Evolutionary conservation across 2,888 invertebrate species (phyloP).

Genomic region (Penaeus monodon): DNA sequence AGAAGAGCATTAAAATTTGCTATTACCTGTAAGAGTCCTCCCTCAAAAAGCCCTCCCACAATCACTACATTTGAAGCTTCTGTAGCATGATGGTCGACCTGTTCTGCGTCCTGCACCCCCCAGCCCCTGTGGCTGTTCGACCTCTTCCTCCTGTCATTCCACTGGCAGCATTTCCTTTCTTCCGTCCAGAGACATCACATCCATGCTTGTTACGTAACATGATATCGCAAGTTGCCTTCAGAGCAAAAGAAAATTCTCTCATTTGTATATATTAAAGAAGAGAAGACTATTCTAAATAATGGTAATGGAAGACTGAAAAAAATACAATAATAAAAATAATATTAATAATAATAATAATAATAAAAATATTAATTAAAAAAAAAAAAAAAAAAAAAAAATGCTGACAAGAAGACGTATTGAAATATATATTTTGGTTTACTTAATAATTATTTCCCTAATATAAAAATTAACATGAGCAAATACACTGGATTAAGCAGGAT

Average conservation of each 20-base stretch:
- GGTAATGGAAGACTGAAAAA: neutral
- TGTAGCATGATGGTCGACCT: slow-evolving; percentile 39
- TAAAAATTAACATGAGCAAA: no score
- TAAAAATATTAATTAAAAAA: no score
- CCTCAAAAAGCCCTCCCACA: slow-evolving; percentile 59
- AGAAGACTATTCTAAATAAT: neutral
- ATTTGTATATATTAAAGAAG: neutral
- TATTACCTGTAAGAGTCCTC: slow-evolving; percentile 58
- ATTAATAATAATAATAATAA: no score
- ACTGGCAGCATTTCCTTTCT: slow-evolving; percentile 11
- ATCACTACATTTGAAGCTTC: slow-evolving; percentile 52
- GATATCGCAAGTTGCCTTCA: slow-evolving; percentile 49
- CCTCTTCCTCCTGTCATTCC: neutral
- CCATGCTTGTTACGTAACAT: slow-evolving; percentile 58
- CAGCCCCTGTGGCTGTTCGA: slow-evolving; percentile 1
- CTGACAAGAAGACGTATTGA: no score
- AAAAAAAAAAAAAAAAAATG: no score
- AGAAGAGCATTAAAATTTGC: no score
- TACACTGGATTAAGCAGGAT: no score
- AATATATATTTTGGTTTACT: no score
- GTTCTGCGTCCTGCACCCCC: slow-evolving; percentile 29
- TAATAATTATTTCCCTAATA: no score
- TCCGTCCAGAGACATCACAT: slow-evolving; percentile 39
- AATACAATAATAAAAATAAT: no score
- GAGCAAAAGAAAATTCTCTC: neutral